phyloP scores from a whole-genome alignment of 2,113 vertebrate species.

The Craseonycteris thonglongyai region DNA sequence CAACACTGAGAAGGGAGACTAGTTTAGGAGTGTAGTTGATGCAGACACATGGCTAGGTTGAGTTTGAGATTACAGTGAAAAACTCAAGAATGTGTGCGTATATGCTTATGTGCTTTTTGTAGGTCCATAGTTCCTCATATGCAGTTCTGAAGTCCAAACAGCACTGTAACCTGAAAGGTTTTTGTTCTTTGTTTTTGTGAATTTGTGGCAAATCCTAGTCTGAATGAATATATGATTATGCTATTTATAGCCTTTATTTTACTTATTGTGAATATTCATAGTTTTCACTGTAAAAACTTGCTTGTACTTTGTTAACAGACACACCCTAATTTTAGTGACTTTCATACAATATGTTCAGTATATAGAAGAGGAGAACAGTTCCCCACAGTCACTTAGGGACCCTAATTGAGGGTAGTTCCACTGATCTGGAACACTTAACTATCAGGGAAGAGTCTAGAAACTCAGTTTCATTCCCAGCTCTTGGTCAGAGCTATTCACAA shows the following conservation, averaged over 20 bases:
- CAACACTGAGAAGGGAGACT: neutral
- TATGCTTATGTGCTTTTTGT: neutral
- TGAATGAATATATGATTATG: neutral
- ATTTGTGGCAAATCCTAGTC: neutral
- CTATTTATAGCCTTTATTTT: neutral
- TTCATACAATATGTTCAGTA: neutral
- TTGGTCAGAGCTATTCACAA: conserved; percentile 22
- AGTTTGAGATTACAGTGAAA: neutral
- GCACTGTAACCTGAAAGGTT: neutral
- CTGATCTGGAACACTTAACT: neutral
- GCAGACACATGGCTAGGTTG: neutral
- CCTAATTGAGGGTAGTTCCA: neutral
- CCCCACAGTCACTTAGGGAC: neutral
- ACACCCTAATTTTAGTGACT: conserved; percentile 6
- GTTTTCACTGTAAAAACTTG: conserved; percentile 19
- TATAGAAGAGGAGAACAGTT: neutral
- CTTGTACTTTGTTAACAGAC: neutral
- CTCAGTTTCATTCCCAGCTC: neutral
- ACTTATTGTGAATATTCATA: conserved; percentile 3
- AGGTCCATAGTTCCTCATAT: neutral
- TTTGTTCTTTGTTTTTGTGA: neutral
- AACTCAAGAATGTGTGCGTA: neutral
- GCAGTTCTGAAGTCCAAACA: conserved; percentile 24
- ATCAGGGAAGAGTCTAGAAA: neutral
- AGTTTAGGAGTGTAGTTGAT: neutral